Evolutionary conservation across 2,113 vertebrate genomes (phyloP).

Genomic region (Hippocampus abdominalis): DNA sequence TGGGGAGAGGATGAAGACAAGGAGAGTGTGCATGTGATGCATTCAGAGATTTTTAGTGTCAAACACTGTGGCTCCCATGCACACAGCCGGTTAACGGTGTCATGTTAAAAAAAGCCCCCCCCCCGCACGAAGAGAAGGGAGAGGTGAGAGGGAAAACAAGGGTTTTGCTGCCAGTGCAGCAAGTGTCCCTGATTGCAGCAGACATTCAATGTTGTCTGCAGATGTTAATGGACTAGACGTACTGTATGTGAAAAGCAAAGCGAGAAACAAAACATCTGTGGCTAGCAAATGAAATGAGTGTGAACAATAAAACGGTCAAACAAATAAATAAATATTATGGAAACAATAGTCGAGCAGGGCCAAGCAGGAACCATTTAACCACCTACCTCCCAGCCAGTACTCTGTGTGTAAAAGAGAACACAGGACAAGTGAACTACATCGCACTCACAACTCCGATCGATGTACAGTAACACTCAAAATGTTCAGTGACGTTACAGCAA

Average conservation of each 20-base stretch:
- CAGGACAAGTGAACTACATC: constrained; percentile 76
- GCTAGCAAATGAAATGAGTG: constrained; percentile 79
- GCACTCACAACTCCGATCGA: constrained; percentile 47
- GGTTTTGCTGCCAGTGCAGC: constrained; percentile 54
- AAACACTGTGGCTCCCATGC: constrained; percentile 85
- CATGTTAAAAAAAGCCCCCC: constrained; percentile 51
- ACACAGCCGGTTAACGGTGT: constrained; percentile 81
- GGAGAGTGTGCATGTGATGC: constrained; percentile 76
- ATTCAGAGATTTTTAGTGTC: constrained; percentile 87
- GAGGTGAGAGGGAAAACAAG: constrained; percentile 33
- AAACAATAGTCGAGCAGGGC: constrained; percentile 70
- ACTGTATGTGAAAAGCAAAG: constrained; percentile 77
- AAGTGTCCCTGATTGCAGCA: constrained; percentile 48
- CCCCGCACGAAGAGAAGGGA: constrained; percentile 40
- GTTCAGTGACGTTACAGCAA: constrained; percentile 25
- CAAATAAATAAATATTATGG: constrained; percentile 27
- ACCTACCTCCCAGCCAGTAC: constrained; percentile 99
- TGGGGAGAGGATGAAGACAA: constrained; percentile 52
- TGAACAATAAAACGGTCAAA: constrained; percentile 27
- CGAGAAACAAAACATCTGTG: constrained; percentile 84
- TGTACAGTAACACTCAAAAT: constrained; percentile 9
- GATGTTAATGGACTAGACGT: constrained; percentile 91
- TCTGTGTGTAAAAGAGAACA: constrained; percentile 96
- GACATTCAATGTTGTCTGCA: constrained; percentile 57
- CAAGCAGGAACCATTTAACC: constrained; percentile 87